A percentile compares a stretch with the other conserved stretches of the same genome.
These are phyloP conservation scores for Misgurnus mizolepis DNA, from an alignment of 2,113 vertebrate species.

Conservation along the genomic window DNA sequence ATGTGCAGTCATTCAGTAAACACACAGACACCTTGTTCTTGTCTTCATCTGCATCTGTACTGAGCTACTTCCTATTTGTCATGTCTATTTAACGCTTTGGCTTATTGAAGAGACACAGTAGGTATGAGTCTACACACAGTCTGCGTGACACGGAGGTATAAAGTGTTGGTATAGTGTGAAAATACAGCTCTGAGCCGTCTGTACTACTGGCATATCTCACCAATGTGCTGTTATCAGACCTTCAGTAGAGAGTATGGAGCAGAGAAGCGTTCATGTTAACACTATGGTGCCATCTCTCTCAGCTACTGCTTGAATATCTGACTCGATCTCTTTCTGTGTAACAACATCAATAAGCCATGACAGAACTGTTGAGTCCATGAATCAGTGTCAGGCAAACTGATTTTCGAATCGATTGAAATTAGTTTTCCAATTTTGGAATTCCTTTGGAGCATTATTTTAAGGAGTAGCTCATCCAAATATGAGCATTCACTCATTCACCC, in stretches of 20 bases:
- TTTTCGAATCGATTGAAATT: no score
- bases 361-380: no score
- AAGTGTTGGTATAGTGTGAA: no score
- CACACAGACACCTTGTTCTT: constrained; percentile 42
- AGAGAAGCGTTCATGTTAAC: constrained; percentile 13
- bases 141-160: no score
- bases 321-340: background rate
- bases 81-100: constrained; percentile 45
- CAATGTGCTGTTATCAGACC: constrained; percentile 44
- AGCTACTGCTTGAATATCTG: background rate
- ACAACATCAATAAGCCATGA: background rate
- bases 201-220: constrained; percentile 40
- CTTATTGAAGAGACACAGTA: constrained; percentile 48
- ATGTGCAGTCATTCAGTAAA: constrained; percentile 45
- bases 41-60: constrained; percentile 39
- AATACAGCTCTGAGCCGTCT: constrained; percentile 12
- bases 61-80: constrained; percentile 43
- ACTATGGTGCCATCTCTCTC: constrained; percentile 7
- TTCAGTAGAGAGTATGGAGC: constrained; percentile 2
- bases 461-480: no score
- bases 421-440: no score
- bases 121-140: constrained; percentile 16
- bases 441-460: no score
- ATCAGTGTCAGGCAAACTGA: no score
- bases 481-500: no score